Percentiles rank a stretch among this genome's conserved stretches.
phyloP scores from a whole-genome alignment of 53 echinoderm and acorn worm species.

The Holothuria leucospilota region DNA sequence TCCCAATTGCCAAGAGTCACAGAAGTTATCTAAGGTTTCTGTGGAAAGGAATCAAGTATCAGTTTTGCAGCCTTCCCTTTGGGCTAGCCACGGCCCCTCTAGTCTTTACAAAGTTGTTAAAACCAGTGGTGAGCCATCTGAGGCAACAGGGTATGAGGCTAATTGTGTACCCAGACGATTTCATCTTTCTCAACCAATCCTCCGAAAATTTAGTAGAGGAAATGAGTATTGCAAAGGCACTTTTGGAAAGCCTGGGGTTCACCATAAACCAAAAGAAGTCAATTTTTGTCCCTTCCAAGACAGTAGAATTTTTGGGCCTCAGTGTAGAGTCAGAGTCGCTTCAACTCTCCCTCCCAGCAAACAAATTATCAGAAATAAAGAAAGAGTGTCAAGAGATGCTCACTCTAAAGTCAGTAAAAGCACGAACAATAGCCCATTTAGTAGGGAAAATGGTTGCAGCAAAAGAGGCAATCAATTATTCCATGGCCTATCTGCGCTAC shows the following conservation, averaged over 20 bases:
- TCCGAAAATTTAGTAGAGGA: neutral
- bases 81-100: neutral
- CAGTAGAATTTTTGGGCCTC: neutral
- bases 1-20: constrained; percentile 3
- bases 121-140: constrained; percentile 9
- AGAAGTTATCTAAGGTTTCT: constrained; percentile 5
- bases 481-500: constrained; percentile 16
- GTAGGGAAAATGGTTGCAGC: constrained; percentile 29
- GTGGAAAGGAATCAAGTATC: constrained; percentile 8
- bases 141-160: constrained; percentile 2
- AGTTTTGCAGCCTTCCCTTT: constrained; percentile 27
- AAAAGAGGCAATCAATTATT: constrained; percentile 15
- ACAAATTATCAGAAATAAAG: constrained; percentile 16
- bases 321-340: neutral
- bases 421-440: neutral
- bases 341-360: constrained; percentile 7
- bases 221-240: neutral
- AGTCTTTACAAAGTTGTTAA: constrained; percentile 29
- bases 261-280: too few relatives aligned
- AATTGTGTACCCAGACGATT: constrained; percentile 29
- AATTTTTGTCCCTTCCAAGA: neutral
- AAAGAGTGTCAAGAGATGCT: neutral
- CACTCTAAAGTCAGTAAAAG: neutral
- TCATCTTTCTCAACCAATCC: constrained; percentile 26
- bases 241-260: neutral